Evolutionary conservation across 2,797 vertebrate species (phyloP).

Genomic region (Salarias fasciatus): DNA sequence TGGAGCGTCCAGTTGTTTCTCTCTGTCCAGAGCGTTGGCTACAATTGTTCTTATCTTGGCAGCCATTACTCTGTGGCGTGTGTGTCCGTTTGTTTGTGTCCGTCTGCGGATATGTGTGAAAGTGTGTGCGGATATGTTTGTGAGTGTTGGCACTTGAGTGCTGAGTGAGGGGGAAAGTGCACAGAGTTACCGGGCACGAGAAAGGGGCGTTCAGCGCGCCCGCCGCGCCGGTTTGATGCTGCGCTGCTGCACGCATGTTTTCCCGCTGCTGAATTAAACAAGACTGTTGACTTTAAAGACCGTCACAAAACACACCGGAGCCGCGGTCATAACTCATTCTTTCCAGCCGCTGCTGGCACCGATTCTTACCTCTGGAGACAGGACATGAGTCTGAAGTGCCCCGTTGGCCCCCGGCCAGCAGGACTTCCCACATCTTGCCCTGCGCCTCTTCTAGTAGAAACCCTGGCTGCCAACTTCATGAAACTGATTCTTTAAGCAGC

Average conservation of each 20-base stretch:
- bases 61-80: constrained; percentile 55
- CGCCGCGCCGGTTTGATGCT: too few species aligned
- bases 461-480: constrained; percentile 65
- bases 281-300: constrained; percentile 27
- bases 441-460: constrained; percentile 51
- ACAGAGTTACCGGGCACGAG: constrained; percentile 36
- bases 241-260: constrained; percentile 1
- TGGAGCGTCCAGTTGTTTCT: constrained; percentile 32
- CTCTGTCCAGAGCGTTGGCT: constrained; percentile 53
- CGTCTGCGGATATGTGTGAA: constrained; percentile 69
- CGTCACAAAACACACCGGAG: constrained; percentile 27
- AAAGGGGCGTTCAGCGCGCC: neutral
- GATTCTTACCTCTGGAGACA: constrained; percentile 67
- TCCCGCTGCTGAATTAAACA: constrained; percentile 22
- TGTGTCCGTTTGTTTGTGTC: constrained; percentile 67
- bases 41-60: constrained; percentile 76
- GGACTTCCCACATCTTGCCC: constrained; percentile 59
- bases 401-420: constrained; percentile 51
- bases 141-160: constrained; percentile 67
- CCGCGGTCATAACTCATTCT: constrained; percentile 35
- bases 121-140: constrained; percentile 73
- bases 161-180: constrained; percentile 53
- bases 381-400: constrained; percentile 67
- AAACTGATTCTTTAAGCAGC: constrained; percentile 74
- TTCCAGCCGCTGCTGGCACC: constrained; percentile 66